Percentiles rank a stretch among this genome's conserved stretches.
phyloP scores from a whole-genome alignment of 1,140 invertebrate genomes.

The Drosophila sproati region DNA sequence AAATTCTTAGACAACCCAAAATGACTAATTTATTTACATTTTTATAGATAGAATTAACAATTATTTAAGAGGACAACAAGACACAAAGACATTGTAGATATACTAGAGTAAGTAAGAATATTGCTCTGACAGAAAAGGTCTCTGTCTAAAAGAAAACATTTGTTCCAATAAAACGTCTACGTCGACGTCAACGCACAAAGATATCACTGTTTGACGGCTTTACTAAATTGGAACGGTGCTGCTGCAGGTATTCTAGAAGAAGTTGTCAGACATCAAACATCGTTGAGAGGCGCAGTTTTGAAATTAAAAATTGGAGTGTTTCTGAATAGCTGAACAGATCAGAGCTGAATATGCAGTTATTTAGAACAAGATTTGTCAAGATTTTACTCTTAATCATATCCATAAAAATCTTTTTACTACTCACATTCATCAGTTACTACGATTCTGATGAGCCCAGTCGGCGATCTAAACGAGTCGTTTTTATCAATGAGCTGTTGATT shows the following conservation, averaged over 20 bases:
- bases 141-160: constrained; percentile 33
- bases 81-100: no score
- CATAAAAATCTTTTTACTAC: constrained; percentile 51
- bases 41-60: no score
- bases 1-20: no score
- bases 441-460: not conserved
- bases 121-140: no score
- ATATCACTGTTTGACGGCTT: not conserved
- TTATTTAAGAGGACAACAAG: no score
- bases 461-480: not conserved
- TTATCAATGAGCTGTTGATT: constrained; percentile 42
- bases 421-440: constrained; percentile 33
- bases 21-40: no score
- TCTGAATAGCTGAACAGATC: not conserved
- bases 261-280: not conserved
- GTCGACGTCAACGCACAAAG: not conserved
- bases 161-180: constrained; percentile 41
- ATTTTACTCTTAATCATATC: constrained; percentile 51
- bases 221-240: not conserved
- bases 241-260: constrained; percentile 1
- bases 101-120: no score
- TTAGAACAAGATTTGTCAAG: constrained; percentile 43
- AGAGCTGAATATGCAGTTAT: constrained; percentile 40
- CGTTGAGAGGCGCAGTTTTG: not conserved
- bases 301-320: not conserved